Evolutionary conservation across 2,113 vertebrate genomes (phyloP).

Genomic region (Genyomyrus donnyi): DNA sequence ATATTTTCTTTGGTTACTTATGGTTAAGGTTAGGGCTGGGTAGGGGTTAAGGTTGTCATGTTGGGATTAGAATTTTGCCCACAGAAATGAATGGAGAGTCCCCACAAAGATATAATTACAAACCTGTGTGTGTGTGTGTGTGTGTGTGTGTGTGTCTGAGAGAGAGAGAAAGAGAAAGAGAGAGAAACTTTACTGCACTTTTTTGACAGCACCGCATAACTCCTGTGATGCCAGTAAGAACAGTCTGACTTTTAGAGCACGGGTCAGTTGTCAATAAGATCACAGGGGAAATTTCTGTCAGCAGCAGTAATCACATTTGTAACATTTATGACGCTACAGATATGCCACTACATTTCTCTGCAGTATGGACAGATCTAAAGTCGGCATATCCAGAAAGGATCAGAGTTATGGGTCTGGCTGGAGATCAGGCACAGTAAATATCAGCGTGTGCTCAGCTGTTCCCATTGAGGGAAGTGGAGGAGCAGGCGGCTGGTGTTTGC

Average conservation of each 20-base stretch:
- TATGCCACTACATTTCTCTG: neutral
- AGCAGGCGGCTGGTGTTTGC: neutral
- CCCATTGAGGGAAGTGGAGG: neutral
- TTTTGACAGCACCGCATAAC: neutral
- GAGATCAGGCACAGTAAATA: slow-evolving; percentile 6
- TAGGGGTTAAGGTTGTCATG: too few species aligned
- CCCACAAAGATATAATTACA: too few species aligned
- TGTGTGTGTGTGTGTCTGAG: too few species aligned
- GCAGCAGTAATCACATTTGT: neutral
- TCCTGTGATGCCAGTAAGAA: neutral
- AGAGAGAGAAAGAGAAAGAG: neutral
- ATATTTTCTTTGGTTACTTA: too few species aligned
- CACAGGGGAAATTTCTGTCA: neutral
- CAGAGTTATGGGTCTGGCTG: neutral
- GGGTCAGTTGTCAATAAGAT: neutral
- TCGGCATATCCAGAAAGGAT: neutral
- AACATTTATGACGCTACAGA: neutral
- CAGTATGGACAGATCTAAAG: neutral
- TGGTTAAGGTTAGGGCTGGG: too few species aligned
- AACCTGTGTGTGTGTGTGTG: neutral
- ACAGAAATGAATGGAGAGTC: too few species aligned
- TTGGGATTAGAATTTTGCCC: too few species aligned
- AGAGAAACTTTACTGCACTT: neutral
- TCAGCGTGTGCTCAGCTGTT: neutral
- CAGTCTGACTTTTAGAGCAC: neutral